These are phyloP conservation scores for Parambassis ranga DNA, from an alignment of 2,797 vertebrate species.

Conservation along the genomic window DNA sequence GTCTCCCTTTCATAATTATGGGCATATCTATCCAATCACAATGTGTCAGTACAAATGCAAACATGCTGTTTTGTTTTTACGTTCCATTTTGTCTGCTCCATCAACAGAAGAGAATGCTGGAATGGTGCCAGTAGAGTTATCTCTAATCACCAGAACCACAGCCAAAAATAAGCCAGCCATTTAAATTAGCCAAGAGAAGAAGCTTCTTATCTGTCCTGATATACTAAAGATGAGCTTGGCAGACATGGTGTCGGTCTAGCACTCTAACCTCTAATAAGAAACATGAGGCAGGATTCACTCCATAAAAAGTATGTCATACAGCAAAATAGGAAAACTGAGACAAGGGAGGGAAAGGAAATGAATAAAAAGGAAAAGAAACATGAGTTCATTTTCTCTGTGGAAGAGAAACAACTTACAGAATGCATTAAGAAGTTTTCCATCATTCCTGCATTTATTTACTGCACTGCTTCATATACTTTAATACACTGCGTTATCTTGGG, in stretches of 20 bases:
- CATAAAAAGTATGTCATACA: not conserved
- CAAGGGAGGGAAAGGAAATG: not conserved
- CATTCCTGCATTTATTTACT: conserved; percentile 1
- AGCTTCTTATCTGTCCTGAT: conserved; percentile 18
- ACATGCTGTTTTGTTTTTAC: not conserved
- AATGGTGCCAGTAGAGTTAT: conserved; percentile 9
- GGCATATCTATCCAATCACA: not conserved
- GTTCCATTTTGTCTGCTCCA: not conserved
- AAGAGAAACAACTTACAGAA: conserved; percentile 13
- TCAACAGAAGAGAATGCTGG: not conserved
- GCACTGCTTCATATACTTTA: not conserved
- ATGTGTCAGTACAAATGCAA: not conserved
- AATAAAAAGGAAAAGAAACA: not conserved
- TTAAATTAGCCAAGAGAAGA: conserved; percentile 30
- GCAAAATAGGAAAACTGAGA: not conserved
- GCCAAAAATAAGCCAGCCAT: conserved; percentile 20
- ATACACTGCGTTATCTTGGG: not conserved
- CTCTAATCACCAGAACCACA: conserved; percentile 26
- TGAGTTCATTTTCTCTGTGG: not conserved
- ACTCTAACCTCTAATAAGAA: conserved; percentile 18
- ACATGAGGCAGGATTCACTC: conserved; percentile 14
- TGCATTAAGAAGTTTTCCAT: not conserved
- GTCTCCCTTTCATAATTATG: not conserved
- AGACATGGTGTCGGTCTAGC: conserved; percentile 6
- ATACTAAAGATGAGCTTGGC: conserved; percentile 9